A percentile compares a stretch with the other conserved stretches of the same genome.
Conservation (phyloP, 1,140 invertebrate genomes). For the Phocides pigmalion region DNA sequence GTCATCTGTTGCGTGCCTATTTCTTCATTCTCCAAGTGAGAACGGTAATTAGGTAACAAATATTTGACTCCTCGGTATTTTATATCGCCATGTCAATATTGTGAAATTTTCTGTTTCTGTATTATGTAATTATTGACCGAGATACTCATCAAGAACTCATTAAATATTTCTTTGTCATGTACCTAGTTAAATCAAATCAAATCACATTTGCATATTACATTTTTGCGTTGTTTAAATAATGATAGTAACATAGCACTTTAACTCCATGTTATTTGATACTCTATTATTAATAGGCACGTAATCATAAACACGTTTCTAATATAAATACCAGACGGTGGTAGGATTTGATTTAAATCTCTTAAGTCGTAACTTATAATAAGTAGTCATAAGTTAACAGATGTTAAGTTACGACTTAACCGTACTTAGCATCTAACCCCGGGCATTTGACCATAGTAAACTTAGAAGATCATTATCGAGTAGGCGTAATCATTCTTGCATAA, state of each 20-base stretch:
- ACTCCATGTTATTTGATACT: not conserved
- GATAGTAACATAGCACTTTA: too few relatives aligned
- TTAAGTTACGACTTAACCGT: not conserved
- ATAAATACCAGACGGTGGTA: not conserved
- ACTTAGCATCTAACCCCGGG: slow-evolving; percentile 8
- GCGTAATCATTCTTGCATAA: slow-evolving; percentile 38
- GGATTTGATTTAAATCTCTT: not conserved
- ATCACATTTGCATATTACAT: too few relatives aligned
- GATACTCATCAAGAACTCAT: slow-evolving; percentile 7
- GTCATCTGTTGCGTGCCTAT: slow-evolving; percentile 17
- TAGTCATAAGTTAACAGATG: too few relatives aligned
- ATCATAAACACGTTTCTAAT: not conserved
- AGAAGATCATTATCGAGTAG: slow-evolving; percentile 21
- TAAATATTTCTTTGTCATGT: slow-evolving; percentile 16
- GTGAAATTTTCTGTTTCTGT: slow-evolving; percentile 37
- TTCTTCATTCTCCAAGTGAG: slow-evolving; percentile 38
- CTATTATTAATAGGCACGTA: not conserved
- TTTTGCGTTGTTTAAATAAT: too few relatives aligned
- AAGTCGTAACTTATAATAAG: too few relatives aligned
- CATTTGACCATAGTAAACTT: slow-evolving; percentile 18
- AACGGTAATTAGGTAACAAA: slow-evolving; percentile 47
- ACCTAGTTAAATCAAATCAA: too few relatives aligned
- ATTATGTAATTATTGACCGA: slow-evolving; percentile 11
- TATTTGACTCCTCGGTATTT: slow-evolving; percentile 41
- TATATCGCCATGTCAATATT: slow-evolving; percentile 37